phyloP scores from a whole-genome alignment of 2,888 invertebrate genomes.

The Cordilura impudica region DNA sequence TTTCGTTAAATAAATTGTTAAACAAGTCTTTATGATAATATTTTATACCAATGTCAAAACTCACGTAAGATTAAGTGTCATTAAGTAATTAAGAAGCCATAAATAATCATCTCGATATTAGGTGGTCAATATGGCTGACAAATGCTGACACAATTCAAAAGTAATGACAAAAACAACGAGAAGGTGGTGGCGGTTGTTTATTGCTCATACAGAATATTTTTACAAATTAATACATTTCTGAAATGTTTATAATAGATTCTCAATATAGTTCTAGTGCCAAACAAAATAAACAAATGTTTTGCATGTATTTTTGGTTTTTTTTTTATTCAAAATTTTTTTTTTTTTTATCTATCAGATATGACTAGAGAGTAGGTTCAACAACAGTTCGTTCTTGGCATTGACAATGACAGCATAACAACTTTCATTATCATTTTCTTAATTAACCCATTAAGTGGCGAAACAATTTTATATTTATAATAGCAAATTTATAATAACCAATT shows the following conservation, averaged over 20 bases:
- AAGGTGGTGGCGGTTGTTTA: neutral
- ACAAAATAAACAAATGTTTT: neutral
- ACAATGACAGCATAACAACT: conserved; percentile 12
- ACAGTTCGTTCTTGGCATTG: conserved; percentile 31
- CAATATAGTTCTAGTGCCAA: neutral
- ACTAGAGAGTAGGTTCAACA: conserved; percentile 7
- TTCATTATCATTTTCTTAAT: conserved; percentile 25
- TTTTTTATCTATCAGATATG: no score
- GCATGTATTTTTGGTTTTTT: no score
- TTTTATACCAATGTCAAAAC: conserved; percentile 17
- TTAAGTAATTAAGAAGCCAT: conserved; percentile 25
- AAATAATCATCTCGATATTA: conserved; percentile 10
- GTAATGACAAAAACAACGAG: neutral
- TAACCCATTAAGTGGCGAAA: neutral
- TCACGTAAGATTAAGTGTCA: conserved; percentile 11
- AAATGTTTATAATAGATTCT: neutral
- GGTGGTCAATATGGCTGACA: neutral
- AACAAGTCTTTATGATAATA: neutral
- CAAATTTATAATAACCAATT: neutral
- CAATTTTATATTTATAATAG: neutral
- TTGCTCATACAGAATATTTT: neutral
- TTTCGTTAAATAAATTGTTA: neutral
- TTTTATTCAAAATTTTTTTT: no score
- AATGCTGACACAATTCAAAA: neutral
- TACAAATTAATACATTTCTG: neutral